Base-by-base conservation (phyloP, 2,113 vertebrate genomes). In the Plecturocebus donacophilus region DNA sequence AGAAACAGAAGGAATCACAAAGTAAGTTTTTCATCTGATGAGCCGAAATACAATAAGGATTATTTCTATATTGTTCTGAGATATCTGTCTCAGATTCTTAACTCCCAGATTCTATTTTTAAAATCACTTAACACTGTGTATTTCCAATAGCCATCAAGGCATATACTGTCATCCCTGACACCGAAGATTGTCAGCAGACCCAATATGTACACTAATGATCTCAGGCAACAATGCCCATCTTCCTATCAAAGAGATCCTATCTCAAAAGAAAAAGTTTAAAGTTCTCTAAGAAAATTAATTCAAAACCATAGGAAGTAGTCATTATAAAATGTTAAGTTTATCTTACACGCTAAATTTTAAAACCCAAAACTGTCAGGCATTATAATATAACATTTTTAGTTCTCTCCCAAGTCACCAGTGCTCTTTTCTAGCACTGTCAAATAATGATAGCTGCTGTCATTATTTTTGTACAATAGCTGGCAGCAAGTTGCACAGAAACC, bases 161-260 rank as follows among this genome's bases (percentile, higher is more conserved):
- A 97, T 58, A 92, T 23, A 61, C 97, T 8, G 0, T 1, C 0
- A 95, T 96, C 66, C 85, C 97, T 96, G 92, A 96, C 95, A 97
- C 0, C 0, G 2, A 97, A 94, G 93, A 98, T 45, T 27, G 95
- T 97, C 93, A 87, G 90, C 49, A 16, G 0, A 76, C 91, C 98
- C 97, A 56, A 83, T 96, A 96, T 47, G 94, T 96, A 89, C 97
- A 96, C 92, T 97, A 97, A 97, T 89, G 97, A 98, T 97, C 95
- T 87, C 95, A 52, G 85, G 40, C 85, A 73, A 98, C 56, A 42
- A 87, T 52, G 68, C 47, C 91, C 73, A 96, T 85, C 97, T 95
- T 97, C 95, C 87, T 97, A 96, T 97, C 97, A 98, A 97, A 97
- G 96, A 95, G 89, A 96, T 97, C 91, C n/a, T 58, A 96, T 83